phyloP scores from a whole-genome alignment of 2,797 vertebrate genomes.

The Hylomyscus alleni region DNA sequence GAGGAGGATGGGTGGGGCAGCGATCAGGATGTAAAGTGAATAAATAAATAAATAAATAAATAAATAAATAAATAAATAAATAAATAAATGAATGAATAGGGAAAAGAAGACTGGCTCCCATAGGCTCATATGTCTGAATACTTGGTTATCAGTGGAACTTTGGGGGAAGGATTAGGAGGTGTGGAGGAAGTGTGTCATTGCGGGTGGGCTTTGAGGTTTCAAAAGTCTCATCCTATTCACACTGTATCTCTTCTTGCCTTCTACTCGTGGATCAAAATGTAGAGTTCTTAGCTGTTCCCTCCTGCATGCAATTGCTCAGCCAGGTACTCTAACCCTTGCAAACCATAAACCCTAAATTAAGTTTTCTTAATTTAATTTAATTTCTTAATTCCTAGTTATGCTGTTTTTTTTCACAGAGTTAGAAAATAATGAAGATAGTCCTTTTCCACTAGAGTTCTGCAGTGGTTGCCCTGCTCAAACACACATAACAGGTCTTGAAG shows the following conservation, averaged over 20 bases:
- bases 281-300: not conserved
- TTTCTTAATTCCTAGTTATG: too few relatives aligned
- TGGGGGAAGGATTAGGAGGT: not conserved
- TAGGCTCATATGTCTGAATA: not conserved
- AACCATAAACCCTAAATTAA: not conserved
- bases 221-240: not conserved
- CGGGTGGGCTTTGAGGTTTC: not conserved
- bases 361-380: too few relatives aligned
- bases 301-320: not conserved
- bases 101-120: not conserved
- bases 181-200: not conserved
- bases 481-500: not conserved
- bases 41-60: too few relatives aligned
- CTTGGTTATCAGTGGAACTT: not conserved
- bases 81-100: not conserved
- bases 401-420: not conserved
- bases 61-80: too few relatives aligned
- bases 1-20: too few relatives aligned
- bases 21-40: not conserved
- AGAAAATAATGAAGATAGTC: not conserved
- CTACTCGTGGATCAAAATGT: not conserved
- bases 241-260: not conserved
- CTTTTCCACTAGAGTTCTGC: not conserved
- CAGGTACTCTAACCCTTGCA: not conserved
- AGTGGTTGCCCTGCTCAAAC: not conserved